Evolutionary conservation across 2,797 vertebrate genomes (phyloP).

Genomic region (Ceryle rudis): DNA sequence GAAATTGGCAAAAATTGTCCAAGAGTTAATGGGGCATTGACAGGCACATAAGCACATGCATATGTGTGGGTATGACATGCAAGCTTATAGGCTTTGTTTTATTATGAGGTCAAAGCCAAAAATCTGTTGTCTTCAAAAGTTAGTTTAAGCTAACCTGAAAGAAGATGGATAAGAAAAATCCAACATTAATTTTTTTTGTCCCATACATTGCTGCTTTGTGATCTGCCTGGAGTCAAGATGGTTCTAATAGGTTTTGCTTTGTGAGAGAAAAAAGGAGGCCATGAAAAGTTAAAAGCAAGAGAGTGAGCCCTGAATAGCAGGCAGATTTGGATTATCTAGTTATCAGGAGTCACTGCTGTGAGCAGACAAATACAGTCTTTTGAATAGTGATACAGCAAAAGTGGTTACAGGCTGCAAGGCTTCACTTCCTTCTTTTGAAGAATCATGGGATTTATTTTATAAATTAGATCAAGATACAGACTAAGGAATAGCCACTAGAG

Average conservation of each 20-base stretch:
- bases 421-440: neutral
- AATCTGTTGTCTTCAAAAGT: neutral
- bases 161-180: neutral
- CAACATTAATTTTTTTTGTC: neutral
- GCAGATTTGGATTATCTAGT: neutral
- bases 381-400: neutral
- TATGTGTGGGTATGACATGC: neutral
- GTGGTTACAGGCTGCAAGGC: neutral
- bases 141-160: neutral
- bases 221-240: neutral
- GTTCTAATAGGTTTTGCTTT: neutral
- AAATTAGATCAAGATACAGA: neutral
- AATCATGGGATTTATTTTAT: neutral
- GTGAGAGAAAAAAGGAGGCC: neutral
- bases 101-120: neutral
- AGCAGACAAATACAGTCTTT: neutral
- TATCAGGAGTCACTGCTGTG: neutral
- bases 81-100: neutral
- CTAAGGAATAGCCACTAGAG: neutral
- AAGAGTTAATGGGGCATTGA: neutral
- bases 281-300: neutral
- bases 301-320: neutral
- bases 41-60: neutral
- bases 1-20: neutral
- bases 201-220: neutral